Percentiles rank a stretch among this genome's conserved stretches.
Conservation (phyloP, 2,888 invertebrate genomes). For the Acleris holmiana region DNA sequence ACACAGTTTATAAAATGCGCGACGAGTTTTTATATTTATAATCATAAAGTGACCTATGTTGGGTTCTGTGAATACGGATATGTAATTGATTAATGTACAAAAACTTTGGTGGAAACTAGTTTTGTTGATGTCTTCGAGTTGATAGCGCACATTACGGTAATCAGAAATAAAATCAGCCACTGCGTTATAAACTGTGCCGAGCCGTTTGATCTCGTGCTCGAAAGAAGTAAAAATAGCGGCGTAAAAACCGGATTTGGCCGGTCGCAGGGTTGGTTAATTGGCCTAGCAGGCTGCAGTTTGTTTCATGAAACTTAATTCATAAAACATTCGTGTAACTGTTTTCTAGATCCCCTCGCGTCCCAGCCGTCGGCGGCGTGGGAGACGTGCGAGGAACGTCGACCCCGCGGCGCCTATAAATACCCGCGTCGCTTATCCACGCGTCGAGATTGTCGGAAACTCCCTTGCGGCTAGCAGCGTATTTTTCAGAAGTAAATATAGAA, state of each 20-base stretch:
- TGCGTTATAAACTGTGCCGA: slow-evolving; percentile 2
- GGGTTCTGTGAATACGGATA: slow-evolving; percentile 8
- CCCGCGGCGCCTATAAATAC: slow-evolving; percentile 80
- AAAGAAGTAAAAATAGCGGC: slow-evolving; percentile 2
- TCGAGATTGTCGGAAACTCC: slow-evolving; percentile 50
- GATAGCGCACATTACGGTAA: slow-evolving; percentile 11
- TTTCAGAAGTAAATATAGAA: slow-evolving; percentile 38
- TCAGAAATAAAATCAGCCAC: slow-evolving; percentile 8
- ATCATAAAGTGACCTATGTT: not conserved
- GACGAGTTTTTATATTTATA: slow-evolving; percentile 16
- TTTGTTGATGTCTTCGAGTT: slow-evolving; percentile 6
- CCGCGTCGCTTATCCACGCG: slow-evolving; percentile 64
- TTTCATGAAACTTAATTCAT: slow-evolving; percentile 35
- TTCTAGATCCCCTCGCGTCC: slow-evolving; percentile 64
- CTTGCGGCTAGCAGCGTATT: slow-evolving; percentile 46
- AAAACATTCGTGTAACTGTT: slow-evolving; percentile 38
- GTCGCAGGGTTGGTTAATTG: slow-evolving; percentile 14
- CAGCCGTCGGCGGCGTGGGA: slow-evolving; percentile 68
- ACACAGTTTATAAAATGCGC: not conserved
- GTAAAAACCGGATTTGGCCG: slow-evolving; percentile 13
- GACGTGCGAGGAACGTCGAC: slow-evolving; percentile 75
- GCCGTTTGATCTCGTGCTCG: slow-evolving; percentile 3
- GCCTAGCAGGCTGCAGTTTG: slow-evolving; percentile 33
- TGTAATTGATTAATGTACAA: slow-evolving; percentile 12
- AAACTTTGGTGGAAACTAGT: slow-evolving; percentile 10